Conservation (phyloP, 2,888 invertebrate genomes). For the Nymphalis urticae region DNA sequence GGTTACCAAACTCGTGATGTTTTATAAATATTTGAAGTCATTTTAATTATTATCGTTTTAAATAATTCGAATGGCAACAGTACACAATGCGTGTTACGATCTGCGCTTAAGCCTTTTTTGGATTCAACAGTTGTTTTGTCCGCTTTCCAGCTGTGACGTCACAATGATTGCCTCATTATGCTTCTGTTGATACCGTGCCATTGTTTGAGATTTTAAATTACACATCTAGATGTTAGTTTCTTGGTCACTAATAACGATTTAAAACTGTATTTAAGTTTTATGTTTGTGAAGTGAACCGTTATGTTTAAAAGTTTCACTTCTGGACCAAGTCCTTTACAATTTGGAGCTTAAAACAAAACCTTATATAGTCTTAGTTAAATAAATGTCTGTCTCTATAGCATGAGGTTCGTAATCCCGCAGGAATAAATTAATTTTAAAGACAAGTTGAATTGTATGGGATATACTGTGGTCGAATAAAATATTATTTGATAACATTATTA, state of each 20-base stretch:
- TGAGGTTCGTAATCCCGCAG: too few relatives aligned
- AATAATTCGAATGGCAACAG: constrained; percentile 40
- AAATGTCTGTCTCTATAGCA: too few relatives aligned
- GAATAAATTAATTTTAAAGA: too few relatives aligned
- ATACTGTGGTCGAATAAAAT: too few relatives aligned
- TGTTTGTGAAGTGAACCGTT: not conserved
- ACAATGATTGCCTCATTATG: constrained; percentile 49
- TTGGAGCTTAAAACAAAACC: too few relatives aligned
- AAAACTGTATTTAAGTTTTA: not conserved
- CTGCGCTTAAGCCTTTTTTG: constrained; percentile 57
- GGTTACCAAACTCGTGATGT: too few relatives aligned
- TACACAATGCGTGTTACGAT: constrained; percentile 48
- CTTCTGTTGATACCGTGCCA: constrained; percentile 14
- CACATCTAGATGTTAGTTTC: constrained; percentile 5
- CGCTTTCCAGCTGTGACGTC: constrained; percentile 56
- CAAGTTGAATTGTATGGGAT: too few relatives aligned
- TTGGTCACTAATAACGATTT: too few relatives aligned
- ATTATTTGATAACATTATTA: too few relatives aligned
- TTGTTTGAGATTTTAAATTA: constrained; percentile 20
- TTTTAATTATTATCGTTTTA: not conserved
- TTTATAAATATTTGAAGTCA: not conserved
- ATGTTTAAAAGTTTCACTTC: too few relatives aligned
- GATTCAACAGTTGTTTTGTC: constrained; percentile 56
- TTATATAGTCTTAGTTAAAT: too few relatives aligned
- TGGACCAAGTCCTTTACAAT: too few relatives aligned